Conservation (phyloP, 2,888 invertebrate species). For the Dendrolimus houi region DNA sequence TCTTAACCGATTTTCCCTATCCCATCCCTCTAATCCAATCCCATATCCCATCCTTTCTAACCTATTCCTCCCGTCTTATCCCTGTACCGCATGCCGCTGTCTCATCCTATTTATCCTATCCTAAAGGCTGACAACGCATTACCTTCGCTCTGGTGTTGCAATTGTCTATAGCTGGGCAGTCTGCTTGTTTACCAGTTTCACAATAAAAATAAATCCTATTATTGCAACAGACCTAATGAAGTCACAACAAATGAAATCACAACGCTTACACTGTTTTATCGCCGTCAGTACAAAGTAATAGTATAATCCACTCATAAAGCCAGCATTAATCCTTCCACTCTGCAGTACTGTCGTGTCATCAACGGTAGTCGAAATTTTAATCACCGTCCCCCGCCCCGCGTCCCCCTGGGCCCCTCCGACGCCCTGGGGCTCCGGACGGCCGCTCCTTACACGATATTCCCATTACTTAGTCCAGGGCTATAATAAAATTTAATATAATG, state of each 20-base stretch:
- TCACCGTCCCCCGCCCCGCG: conserved; percentile 39
- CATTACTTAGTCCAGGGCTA: conserved; percentile 75
- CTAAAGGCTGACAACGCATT: no score
- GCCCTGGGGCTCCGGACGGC: conserved; percentile 59
- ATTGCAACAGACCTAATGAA: background rate
- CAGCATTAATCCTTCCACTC: conserved; percentile 66
- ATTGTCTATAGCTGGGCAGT: no score
- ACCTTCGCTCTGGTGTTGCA: no score
- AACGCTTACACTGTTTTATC: conserved; percentile 29
- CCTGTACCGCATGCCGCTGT: no score
- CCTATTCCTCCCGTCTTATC: no score
- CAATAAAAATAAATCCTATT: no score
- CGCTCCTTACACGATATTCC: conserved; percentile 77
- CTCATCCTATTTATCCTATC: no score
- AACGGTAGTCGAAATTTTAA: conserved; percentile 74
- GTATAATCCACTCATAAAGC: conserved; percentile 71
- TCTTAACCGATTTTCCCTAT: no score
- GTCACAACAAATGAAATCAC: conserved; percentile 41
- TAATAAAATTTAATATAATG: conserved; percentile 77
- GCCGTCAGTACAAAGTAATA: conserved; percentile 45
- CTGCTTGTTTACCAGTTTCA: no score
- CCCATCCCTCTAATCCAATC: no score
- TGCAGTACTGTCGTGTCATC: conserved; percentile 67
- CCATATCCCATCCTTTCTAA: no score
- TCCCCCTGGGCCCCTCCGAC: conserved; percentile 23